Conservation (phyloP, 30 jellyfish, hydroid and myxozoan genomes). For the Pseudorhiza aurosa region DNA sequence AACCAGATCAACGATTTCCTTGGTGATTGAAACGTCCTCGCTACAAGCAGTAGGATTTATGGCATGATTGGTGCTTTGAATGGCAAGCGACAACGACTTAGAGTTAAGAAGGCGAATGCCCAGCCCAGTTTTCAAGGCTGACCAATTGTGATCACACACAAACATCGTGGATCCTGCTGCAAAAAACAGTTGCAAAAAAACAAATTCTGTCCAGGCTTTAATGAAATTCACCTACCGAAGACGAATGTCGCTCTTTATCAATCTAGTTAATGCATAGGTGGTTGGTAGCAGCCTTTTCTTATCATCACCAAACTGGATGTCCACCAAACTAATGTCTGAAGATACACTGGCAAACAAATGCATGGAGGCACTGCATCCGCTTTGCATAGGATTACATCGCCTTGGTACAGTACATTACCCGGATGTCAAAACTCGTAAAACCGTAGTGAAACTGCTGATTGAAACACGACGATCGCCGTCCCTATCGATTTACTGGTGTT, state of each 20-base stretch:
- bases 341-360: background rate
- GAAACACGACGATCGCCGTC: background rate
- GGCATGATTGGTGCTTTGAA: too few relatives aligned
- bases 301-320: background rate
- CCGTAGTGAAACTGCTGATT: background rate
- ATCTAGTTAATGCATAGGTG: background rate
- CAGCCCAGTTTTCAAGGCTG: constrained; percentile 19
- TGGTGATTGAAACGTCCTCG: too few relatives aligned
- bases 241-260: background rate
- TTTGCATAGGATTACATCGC: background rate
- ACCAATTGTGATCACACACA: constrained; percentile 23
- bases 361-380: constrained; percentile 9
- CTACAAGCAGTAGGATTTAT: too few relatives aligned
- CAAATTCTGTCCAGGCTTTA: background rate
- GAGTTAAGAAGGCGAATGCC: background rate
- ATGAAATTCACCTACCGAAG: background rate
- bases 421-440: background rate
- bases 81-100: background rate
- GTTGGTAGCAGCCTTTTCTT: background rate
- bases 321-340: background rate
- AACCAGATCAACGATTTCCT: too few relatives aligned
- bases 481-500: background rate
- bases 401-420: background rate
- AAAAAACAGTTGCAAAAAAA: constrained; percentile 21
- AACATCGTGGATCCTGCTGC: constrained; percentile 4